Base-by-base conservation (phyloP, 2,888 invertebrate genomes). In the Schizotus pectinicornis region DNA sequence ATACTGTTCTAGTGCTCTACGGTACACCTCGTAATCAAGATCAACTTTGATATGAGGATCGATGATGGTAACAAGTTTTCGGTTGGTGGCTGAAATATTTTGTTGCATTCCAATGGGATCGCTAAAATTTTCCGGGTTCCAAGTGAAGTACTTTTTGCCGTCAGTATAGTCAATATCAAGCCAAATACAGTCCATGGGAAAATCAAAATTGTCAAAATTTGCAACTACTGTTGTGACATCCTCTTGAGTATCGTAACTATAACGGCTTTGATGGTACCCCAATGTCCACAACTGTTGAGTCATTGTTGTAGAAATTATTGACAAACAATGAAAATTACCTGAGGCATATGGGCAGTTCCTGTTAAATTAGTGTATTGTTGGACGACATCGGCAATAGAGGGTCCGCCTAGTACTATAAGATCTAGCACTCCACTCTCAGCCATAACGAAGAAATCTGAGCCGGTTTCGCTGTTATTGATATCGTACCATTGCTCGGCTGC, bases 161-260 rank as follows among this genome's bases (percentile, higher is more conserved):
- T 98, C 94, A 0, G 98, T 98, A 77, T 99, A 95, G 77, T 99
- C 98, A 77, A 99, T 98, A 79, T 99, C 99, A 34, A 99, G 83
- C 99, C 99, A 99, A 77, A 98, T 87, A 0, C 91, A 92, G 79
- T 99, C 99, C 79, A 92, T 84, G 1, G 98, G 98, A 36, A 99
- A 89, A 78, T 98, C 94, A 77, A 92, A 84, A 7, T 84, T 83
- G 79, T 98, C 98, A 77, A 96, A 95, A 65, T 88, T 88, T 5
- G 88, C 88, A 61, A 88, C 86, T 0, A 98, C 93, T 30, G 85
- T 81, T 13, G 88, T 84, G 0, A 98, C 94, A 78, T 99, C 98
- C 2, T 90, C 88, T 75, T 96, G 91, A 76, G 95, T 95, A 67
- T 94, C 93, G 81, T 99, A 99, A 79, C 98, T 98, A 97, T 62